A percentile compares a stretch with the other conserved stretches of the same genome.
phyloP scores from a whole-genome alignment of 2,113 vertebrate species.

The Catharus fuscescens region DNA sequence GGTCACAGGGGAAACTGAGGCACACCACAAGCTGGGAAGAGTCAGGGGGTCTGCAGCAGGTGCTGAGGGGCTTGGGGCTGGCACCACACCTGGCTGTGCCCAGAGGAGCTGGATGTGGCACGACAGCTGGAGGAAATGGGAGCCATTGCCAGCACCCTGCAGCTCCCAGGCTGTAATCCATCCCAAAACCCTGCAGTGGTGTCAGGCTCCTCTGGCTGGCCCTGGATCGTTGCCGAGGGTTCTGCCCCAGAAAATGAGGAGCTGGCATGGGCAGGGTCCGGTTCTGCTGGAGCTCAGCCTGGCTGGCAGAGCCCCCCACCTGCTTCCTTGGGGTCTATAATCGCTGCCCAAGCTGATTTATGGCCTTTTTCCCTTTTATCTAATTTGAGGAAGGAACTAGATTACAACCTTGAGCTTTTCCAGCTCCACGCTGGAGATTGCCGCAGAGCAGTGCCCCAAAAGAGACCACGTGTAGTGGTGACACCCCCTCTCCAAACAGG shows the following conservation, averaged over 20 bases:
- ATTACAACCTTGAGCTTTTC: constrained; percentile 55
- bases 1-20: background rate
- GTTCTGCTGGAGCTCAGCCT: background rate
- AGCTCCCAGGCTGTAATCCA: background rate
- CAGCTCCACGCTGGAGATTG: background rate
- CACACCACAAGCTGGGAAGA: fast-evolving
- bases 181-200: fast-evolving
- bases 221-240: background rate
- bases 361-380: constrained; percentile 11
- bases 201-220: background rate
- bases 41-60: fast-evolving
- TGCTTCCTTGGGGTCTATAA: background rate
- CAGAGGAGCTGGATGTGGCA: background rate
- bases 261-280: background rate
- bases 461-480: fast-evolving
- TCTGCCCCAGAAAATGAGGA: fast-evolving
- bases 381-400: constrained; percentile 50
- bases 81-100: fast-evolving
- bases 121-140: fast-evolving
- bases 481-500: background rate
- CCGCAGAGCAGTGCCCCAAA: background rate
- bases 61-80: background rate
- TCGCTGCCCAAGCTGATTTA: background rate
- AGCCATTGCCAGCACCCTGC: fast-evolving
- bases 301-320: background rate